Evolutionary conservation across 2,888 invertebrate species (phyloP), one percentile per base, ranked within the genome.

Genomic region (Ctenicera cuprea): DNA sequence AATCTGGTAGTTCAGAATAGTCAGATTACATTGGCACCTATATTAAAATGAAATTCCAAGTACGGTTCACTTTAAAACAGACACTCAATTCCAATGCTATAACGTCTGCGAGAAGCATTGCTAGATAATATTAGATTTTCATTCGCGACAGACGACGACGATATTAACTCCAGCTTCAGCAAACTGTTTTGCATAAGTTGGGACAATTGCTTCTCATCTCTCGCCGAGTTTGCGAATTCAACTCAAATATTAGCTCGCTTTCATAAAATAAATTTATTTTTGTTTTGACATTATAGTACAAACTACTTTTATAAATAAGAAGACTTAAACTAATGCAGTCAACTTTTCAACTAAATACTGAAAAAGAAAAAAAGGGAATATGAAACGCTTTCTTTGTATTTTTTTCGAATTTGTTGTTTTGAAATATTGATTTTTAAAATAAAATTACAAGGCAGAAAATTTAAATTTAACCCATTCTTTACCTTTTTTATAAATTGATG

Each of bases 141-240:
- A 41, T 67, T 57, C 67, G 67, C 67, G 67, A 66, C 67, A 57
- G 67, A 45, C 54, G 41, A 54, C 54, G 66, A 54, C 54, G 38
- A 66, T 67, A 57, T 57, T 67, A 67, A 57, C 45, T 67, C 45
- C 59, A 41, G 66, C 30, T 64, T 52, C 66, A 12, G 54, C 66
- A 59, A 67, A 59, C 67, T 57, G 67, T 67, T 67, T 67, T 67
- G 67, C 67, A 67, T 67, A 67, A 67, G 54, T 52, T 66, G 41
- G 66, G 66, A 66, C 66, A 66, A 66, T 66, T 66, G 66, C 66
- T 52, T 66, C 54, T 66, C 66, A 22, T 45, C 30, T 50, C 48
- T 64, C 30, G 7, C 14, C 26, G 50, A 64, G 30, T 64, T 64
- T 64, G 7, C 33, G 48, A 33, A 50, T 64, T 33, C n/a, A 11